phyloP scores from a whole-genome alignment of 2,888 invertebrate species.

The Lycaena phlaeas region DNA sequence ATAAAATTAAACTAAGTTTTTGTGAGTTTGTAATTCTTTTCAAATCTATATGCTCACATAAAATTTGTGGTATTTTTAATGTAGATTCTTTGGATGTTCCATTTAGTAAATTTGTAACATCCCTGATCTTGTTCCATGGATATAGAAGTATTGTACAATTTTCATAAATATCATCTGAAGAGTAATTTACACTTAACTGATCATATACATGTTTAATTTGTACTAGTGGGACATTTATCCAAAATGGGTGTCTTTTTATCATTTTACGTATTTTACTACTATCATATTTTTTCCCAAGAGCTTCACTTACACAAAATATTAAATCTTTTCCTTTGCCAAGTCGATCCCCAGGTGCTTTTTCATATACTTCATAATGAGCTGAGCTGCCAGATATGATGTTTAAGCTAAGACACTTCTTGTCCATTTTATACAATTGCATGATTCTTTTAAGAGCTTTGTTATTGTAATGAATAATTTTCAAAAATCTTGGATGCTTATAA shows the following conservation, averaged over 20 bases:
- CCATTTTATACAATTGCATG: slow-evolving; percentile 36
- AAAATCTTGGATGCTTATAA: slow-evolving; percentile 51
- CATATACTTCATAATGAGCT: slow-evolving; percentile 48
- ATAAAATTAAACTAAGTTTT: slow-evolving; percentile 50
- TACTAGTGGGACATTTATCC: slow-evolving; percentile 56
- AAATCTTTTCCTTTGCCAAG: slow-evolving; percentile 59
- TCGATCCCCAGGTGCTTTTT: slow-evolving; percentile 56
- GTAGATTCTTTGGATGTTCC: slow-evolving; percentile 17
- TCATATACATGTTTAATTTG: slow-evolving; percentile 50
- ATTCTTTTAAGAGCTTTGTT: slow-evolving; percentile 49
- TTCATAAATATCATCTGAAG: slow-evolving; percentile 47
- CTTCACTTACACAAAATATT: slow-evolving; percentile 47
- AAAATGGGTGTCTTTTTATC: slow-evolving; percentile 55
- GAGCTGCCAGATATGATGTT: slow-evolving; percentile 57
- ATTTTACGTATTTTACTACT: slow-evolving; percentile 32
- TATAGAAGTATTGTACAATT: slow-evolving; percentile 57
- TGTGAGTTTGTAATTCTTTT: slow-evolving; percentile 39
- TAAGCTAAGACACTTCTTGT: slow-evolving; percentile 58
- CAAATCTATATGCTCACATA: slow-evolving; percentile 36
- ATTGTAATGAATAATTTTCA: slow-evolving; percentile 57
- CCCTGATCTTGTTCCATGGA: slow-evolving; percentile 57
- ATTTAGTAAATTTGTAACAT: slow-evolving; percentile 29
- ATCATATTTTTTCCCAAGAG: slow-evolving; percentile 36
- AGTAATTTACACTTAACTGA: slow-evolving; percentile 38
- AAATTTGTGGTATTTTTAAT: slow-evolving; percentile 12